Percentiles rank a stretch among this genome's conserved stretches.
phyloP scores from a whole-genome alignment of 1,140 invertebrate genomes.

The Drosophila pseudoananassae region DNA sequence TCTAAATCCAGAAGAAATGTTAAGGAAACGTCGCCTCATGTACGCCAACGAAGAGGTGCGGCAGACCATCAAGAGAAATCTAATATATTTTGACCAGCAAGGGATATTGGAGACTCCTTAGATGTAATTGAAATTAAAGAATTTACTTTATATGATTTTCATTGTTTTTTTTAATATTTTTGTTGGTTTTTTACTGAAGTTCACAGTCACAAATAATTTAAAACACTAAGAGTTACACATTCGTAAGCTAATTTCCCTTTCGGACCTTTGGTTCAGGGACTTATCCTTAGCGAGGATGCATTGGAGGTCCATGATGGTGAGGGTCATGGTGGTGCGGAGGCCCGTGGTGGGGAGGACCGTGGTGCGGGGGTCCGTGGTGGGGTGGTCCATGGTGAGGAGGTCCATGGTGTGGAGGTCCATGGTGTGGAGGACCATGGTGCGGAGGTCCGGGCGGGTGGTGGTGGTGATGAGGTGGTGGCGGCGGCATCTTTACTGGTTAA shows the following conservation, averaged over 20 bases:
- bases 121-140: neutral
- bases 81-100: slow-evolving; percentile 52
- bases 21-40: slow-evolving; percentile 38
- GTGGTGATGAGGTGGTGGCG: slow-evolving; percentile 32
- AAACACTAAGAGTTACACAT: neutral
- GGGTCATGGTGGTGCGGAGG: slow-evolving; percentile 19
- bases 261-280: neutral
- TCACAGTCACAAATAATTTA: neutral
- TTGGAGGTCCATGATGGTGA: slow-evolving; percentile 34
- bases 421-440: slow-evolving; percentile 21
- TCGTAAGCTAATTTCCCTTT: neutral
- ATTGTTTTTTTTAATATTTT: neutral
- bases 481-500: slow-evolving; percentile 29
- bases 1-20: slow-evolving; percentile 16
- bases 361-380: slow-evolving; percentile 22
- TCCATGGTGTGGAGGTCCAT: slow-evolving; percentile 31
- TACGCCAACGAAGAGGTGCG: slow-evolving; percentile 50
- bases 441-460: slow-evolving; percentile 11
- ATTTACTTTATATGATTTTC: neutral
- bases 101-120: slow-evolving; percentile 48
- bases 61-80: slow-evolving; percentile 33
- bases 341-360: slow-evolving; percentile 4
- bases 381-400: slow-evolving; percentile 16
- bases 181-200: neutral
- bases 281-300: slow-evolving; percentile 32